Base-by-base conservation (phyloP, 2,797 vertebrate genomes). In the Phoxinus dragarum region DNA sequence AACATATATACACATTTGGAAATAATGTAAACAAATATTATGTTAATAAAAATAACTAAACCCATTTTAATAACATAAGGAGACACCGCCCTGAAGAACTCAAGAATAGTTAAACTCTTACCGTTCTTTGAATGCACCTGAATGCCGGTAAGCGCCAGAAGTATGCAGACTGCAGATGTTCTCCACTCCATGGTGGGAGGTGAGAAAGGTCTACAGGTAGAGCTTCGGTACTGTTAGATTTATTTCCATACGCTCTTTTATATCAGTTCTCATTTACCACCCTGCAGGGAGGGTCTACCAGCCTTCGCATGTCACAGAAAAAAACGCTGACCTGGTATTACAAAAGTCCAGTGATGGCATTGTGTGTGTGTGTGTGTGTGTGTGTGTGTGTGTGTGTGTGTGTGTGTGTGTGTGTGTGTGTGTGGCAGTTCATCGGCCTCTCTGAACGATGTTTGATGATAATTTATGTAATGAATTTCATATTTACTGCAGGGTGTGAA, bases 121-220 rank as follows among this genome's bases (percentile, higher is more conserved):
- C 86, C 80, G 64, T 36, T 81, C 6, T 81, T 66, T 31, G 82
- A 69, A 7, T 79, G 47, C 31, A 82, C 80, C 42, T 82, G 80
- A 12, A 17, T 44, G 68, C 87, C 75, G 21, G 59, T 56, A 49
- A 93, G 42, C 54, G 77, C 85, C 77, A 93, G 86, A 68, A 89
- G 84, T 49, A 91, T 71, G 89, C 91, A 93, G 88, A 92, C 86
- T 91, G 88, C 88, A 84, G 90, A 71, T 77, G 52, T 76, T 49
- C 34, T 90, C 93, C 91, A 88, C 84, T 80, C 87, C 95, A 95
- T 95, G 8, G 3, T 91, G 89, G 78, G 83, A 44, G 54, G 79
- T 59, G 74, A 59, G 44, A 72, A 64, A 87, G n/a, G 66, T 91
- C 81, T n/a, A 21, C 27, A 85, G 89, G 66, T 90, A 88, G 85